These are phyloP conservation scores for Panzeria rudis DNA, from an alignment of 2,888 invertebrate species.

Conservation along the genomic window DNA sequence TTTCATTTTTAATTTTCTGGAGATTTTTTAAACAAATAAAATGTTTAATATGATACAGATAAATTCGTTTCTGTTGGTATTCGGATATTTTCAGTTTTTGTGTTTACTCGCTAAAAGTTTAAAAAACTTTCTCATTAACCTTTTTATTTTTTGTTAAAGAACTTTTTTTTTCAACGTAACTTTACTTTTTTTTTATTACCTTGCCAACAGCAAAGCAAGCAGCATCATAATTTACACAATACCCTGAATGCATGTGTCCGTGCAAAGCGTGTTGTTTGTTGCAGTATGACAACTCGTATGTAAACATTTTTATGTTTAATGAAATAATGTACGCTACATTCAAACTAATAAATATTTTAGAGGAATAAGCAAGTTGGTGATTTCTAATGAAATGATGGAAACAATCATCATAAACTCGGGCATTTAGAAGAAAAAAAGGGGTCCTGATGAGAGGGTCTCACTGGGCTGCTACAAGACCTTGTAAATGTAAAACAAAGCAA, in stretches of 20 bases:
- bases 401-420: no score
- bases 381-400: neutral
- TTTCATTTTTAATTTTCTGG: neutral
- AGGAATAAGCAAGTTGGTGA: neutral
- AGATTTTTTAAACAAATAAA: neutral
- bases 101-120: constrained; percentile 12
- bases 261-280: neutral
- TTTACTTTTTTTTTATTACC: constrained; percentile 57
- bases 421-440: no score
- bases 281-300: constrained; percentile 8
- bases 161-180: constrained; percentile 33
- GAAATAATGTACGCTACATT: constrained; percentile 7
- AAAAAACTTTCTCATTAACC: constrained; percentile 58
- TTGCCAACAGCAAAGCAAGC: constrained; percentile 42
- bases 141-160: constrained; percentile 27
- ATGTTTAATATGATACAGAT: neutral
- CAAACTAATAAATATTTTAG: neutral
- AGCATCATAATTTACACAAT: constrained; percentile 30
- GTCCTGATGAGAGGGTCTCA: no score
- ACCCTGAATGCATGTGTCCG: neutral
- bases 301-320: constrained; percentile 42
- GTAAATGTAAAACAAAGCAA: no score
- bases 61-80: neutral
- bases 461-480: no score
- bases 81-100: neutral